Conservation (phyloP, 2,113 vertebrate genomes). For the Lagopus muta region DNA sequence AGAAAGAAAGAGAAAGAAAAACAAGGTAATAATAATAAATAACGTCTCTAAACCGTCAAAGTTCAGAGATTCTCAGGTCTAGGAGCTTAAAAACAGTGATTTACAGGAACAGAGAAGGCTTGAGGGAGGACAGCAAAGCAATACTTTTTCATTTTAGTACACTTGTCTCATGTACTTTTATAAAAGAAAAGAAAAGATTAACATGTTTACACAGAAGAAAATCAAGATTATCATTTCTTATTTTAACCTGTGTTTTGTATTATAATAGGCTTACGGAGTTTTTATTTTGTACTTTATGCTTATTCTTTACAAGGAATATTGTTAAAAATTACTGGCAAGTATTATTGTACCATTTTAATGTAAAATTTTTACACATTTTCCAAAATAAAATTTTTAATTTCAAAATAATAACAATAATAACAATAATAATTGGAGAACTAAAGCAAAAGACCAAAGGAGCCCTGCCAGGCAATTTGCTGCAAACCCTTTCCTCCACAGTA, state of each 20-base stretch:
- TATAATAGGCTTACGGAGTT: conserved; percentile 77
- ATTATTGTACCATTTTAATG: conserved; percentile 93
- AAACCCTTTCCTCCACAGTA: conserved; percentile 35
- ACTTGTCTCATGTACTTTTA: conserved; percentile 75
- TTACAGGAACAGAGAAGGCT: conserved; percentile 42
- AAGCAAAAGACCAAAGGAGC: conserved; percentile 23
- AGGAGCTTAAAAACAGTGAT: conserved; percentile 59
- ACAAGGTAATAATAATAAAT: conserved; percentile 1
- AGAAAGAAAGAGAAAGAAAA: not conserved
- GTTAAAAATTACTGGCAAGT: conserved; percentile 90
- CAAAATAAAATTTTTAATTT: conserved; percentile 85
- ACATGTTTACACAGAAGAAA: conserved; percentile 83
- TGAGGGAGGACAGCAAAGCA: conserved; percentile 67
- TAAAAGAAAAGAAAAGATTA: conserved; percentile 66
- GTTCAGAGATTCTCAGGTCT: conserved; percentile 79
- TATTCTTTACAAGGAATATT: conserved; percentile 94
- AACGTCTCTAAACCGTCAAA: conserved; percentile 56
- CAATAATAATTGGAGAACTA: not conserved
- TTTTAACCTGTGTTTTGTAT: conserved; percentile 95
- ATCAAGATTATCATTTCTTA: conserved; percentile 75
- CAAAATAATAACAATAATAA: conserved; percentile 73
- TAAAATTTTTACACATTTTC: conserved; percentile 93
- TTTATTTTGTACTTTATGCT: conserved; percentile 86
- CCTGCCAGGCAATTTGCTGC: conserved; percentile 32
- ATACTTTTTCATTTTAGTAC: conserved; percentile 72